A percentile compares a stretch with the other conserved stretches of the same genome.
These are phyloP conservation scores for Vanessa atalanta DNA, from an alignment of 1,140 invertebrate species.

Conservation along the genomic window DNA sequence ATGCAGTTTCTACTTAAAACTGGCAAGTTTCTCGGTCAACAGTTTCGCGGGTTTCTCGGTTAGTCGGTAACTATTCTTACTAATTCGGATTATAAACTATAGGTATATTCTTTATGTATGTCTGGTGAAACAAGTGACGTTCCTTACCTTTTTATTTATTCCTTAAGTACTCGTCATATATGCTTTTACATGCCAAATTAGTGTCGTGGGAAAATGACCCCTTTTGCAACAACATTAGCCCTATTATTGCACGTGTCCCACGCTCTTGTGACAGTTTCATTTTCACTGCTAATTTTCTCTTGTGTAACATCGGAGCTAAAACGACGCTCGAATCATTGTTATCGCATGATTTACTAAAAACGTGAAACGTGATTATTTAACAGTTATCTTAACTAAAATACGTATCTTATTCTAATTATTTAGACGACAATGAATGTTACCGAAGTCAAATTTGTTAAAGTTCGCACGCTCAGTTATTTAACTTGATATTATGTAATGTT, in stretches of 20 bases:
- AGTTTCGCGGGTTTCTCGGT: no score
- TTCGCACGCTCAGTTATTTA: constrained; percentile 1
- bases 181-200: constrained; percentile 15
- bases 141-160: no score
- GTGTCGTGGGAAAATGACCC: constrained; percentile 42
- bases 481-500: constrained; percentile 5
- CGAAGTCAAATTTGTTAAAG: not conserved
- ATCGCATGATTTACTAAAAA: not conserved
- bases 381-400: not conserved
- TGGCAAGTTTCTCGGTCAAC: no score
- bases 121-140: no score
- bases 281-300: constrained; percentile 44
- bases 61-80: no score
- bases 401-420: not conserved
- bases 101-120: no score
- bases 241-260: constrained; percentile 35
- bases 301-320: constrained; percentile 37
- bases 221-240: constrained; percentile 36
- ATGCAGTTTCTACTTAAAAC: no score
- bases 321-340: constrained; percentile 13
- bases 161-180: not conserved
- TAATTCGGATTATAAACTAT: no score
- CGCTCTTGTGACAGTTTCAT: constrained; percentile 42
- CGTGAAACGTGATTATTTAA: not conserved
- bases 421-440: not conserved